A percentile compares a stretch with the other conserved stretches of the same genome.
Conservation (phyloP, 2,113 vertebrate genomes). For the Salvator merianae region DNA sequence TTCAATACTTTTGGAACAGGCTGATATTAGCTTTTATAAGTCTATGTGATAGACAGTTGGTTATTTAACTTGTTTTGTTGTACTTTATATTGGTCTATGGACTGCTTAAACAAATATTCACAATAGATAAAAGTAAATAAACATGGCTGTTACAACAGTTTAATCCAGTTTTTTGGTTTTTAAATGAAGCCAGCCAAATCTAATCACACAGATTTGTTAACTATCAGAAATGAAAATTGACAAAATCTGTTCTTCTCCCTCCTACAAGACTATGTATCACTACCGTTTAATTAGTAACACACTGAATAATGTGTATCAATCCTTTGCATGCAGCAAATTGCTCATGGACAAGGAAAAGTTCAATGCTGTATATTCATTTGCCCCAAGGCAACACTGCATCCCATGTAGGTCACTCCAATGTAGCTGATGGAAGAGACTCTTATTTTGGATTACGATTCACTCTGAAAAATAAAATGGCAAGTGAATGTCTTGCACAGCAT, state of each 20-base stretch:
- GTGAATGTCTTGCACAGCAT: not conserved
- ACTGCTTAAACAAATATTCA: no score
- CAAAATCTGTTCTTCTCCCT: not conserved
- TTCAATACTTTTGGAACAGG: not conserved
- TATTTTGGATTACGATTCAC: not conserved
- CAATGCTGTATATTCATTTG: not conserved
- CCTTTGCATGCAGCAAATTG: constrained; percentile 15
- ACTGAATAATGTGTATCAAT: not conserved
- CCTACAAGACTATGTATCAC: not conserved
- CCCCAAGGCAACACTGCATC: not conserved
- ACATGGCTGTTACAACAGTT: no score
- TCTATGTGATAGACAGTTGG: no score
- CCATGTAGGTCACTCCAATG: not conserved
- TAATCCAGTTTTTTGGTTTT: no score
- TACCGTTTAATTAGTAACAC: not conserved
- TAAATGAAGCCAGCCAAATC: not conserved
- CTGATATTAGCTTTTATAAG: not conserved
- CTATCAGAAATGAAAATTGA: not conserved
- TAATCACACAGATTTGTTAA: not conserved
- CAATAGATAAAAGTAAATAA: no score
- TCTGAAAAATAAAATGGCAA: not conserved
- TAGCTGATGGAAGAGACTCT: not conserved
- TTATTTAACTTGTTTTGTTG: no score
- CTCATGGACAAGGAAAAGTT: constrained; percentile 29
- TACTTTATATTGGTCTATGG: no score